phyloP scores from a whole-genome alignment of 1,140 invertebrate genomes.

The Temnothorax longispinosus region DNA sequence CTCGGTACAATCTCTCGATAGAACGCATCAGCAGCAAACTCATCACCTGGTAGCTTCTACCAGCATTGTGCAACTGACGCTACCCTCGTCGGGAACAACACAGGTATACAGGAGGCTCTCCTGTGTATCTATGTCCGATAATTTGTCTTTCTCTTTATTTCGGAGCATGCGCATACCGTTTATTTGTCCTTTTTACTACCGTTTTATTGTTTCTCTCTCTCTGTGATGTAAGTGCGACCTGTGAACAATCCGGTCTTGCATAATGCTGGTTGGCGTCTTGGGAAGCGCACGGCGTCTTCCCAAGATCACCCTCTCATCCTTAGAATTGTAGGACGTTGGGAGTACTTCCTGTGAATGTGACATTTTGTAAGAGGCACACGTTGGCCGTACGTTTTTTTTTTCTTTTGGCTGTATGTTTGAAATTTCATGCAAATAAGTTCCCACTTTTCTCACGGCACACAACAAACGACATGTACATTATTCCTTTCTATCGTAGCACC shows the following conservation, averaged over 20 bases:
- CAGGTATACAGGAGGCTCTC: conserved; percentile 87
- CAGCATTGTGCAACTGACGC: conserved; percentile 93
- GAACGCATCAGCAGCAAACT: conserved; percentile 85
- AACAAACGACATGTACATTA: conserved; percentile 19
- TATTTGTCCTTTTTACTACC: conserved; percentile 57
- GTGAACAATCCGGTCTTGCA: conserved; percentile 75
- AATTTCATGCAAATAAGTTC: neutral
- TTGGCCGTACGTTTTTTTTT: neutral
- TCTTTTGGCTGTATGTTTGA: neutral
- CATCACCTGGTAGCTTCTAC: conserved; percentile 89
- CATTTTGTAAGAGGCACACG: neutral
- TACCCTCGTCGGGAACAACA: conserved; percentile 89
- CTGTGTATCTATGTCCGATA: conserved; percentile 82
- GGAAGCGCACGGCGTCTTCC: conserved; percentile 11
- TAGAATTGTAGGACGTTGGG: conserved; percentile 1
- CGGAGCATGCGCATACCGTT: conserved; percentile 64
- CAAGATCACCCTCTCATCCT: conserved; percentile 1
- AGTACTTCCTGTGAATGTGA: neutral
- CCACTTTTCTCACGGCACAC: neutral
- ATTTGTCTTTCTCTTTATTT: conserved; percentile 66
- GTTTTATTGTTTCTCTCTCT: conserved; percentile 25
- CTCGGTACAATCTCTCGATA: conserved; percentile 87
- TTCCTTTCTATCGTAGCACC: neutral
- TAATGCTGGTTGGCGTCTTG: conserved; percentile 82
- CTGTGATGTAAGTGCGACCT: conserved; percentile 27